Conservation (phyloP, 2,113 vertebrate genomes). For the Psammodynastes pulverulentus region DNA sequence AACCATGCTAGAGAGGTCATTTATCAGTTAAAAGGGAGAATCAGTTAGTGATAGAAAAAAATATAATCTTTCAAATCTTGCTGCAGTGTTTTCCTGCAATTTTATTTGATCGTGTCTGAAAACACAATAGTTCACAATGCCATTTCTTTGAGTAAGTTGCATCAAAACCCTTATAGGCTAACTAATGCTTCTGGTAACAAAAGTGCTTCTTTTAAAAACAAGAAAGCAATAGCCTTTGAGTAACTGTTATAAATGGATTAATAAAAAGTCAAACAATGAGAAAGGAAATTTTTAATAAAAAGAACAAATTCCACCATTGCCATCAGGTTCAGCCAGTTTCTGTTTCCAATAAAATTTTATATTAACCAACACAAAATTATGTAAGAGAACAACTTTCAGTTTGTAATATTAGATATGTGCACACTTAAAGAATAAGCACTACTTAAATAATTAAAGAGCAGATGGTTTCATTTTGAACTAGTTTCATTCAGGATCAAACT, state of each 20-base stretch:
- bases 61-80: constrained; percentile 40
- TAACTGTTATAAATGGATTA: neutral
- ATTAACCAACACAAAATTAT: neutral
- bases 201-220: neutral
- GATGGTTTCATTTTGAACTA: neutral
- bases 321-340: neutral
- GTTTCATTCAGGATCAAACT: neutral
- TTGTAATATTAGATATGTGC: neutral
- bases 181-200: neutral
- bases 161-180: neutral
- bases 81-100: neutral
- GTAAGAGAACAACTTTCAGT: neutral
- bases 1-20: constrained; percentile 41
- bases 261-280: neutral
- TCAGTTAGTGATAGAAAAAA: constrained; percentile 2
- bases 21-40: constrained; percentile 32
- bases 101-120: neutral
- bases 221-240: neutral
- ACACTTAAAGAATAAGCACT: neutral
- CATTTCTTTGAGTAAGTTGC: neutral
- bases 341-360: neutral
- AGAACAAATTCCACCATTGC: neutral
- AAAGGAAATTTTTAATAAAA: neutral
- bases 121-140: constrained; percentile 17
- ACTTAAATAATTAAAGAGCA: neutral